These are phyloP conservation scores for Aptenodytes forsteri DNA, from an alignment of 2,113 vertebrate genomes.

Conservation along the genomic window DNA sequence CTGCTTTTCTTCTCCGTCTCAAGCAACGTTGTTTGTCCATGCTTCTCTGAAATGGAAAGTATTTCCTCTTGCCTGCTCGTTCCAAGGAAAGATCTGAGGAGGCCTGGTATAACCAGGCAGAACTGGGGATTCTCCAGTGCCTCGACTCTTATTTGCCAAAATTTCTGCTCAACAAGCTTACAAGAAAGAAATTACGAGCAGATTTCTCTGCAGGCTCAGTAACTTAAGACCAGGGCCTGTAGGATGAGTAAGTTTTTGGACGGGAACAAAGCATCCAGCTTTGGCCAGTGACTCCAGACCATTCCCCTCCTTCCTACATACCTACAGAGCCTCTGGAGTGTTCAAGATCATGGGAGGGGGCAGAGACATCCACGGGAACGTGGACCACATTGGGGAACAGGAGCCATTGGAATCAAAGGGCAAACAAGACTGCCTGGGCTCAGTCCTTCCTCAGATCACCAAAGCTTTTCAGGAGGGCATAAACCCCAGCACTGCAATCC, in stretches of 20 bases:
- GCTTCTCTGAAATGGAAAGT: conserved; percentile 63
- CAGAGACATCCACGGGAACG: background rate
- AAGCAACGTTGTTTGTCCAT: conserved; percentile 29
- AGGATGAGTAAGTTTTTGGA: conserved; percentile 32
- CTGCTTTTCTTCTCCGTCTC: conserved; percentile 46
- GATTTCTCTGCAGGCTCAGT: conserved; percentile 10
- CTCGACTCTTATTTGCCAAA: background rate
- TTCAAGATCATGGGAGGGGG: background rate
- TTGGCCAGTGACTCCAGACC: background rate
- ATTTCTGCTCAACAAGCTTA: conserved; percentile 18
- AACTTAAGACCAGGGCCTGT: background rate
- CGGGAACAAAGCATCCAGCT: background rate
- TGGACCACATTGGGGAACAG: fast-evolving
- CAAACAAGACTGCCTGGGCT: background rate
- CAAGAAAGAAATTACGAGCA: conserved; percentile 5
- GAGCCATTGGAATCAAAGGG: background rate
- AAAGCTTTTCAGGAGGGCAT: background rate
- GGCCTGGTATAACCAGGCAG: conserved; percentile 52
- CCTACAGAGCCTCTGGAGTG: background rate
- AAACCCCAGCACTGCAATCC: background rate
- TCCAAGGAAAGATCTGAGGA: conserved; percentile 57
- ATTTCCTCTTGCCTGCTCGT: conserved; percentile 34
- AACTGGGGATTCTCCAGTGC: conserved; percentile 50
- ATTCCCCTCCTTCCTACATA: background rate
- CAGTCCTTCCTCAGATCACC: background rate